phyloP scores from a whole-genome alignment of 2,888 invertebrate genomes.

The Callyntrura guangdongensis region DNA sequence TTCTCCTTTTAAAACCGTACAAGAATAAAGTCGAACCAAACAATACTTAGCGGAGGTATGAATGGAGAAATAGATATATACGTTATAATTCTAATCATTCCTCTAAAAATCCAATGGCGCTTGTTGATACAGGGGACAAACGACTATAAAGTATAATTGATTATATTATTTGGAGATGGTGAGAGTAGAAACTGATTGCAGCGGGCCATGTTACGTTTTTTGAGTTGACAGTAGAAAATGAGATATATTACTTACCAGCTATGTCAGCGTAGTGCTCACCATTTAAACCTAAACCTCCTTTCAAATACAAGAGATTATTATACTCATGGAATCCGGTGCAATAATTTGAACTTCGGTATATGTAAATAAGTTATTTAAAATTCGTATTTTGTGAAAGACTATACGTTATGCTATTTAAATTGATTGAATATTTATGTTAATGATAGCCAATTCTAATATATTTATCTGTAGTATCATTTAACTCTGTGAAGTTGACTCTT shows the following conservation, averaged over 20 bases:
- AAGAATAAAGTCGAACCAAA: neutral
- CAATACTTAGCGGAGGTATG: neutral
- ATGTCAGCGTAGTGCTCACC: conserved; percentile 42
- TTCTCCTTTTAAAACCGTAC: no score
- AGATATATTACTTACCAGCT: neutral
- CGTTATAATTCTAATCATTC: neutral
- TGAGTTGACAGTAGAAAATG: neutral
- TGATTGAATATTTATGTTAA: neutral
- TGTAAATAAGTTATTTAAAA: neutral
- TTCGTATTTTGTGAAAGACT: neutral
- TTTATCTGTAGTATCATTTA: neutral
- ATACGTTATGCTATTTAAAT: neutral
- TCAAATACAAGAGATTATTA: conserved; percentile 66
- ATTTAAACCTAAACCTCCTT: conserved; percentile 17
- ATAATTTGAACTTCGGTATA: conserved; percentile 62
- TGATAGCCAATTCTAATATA: neutral
- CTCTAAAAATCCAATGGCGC: no score
- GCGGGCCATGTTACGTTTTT: neutral
- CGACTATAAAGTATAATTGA: neutral
- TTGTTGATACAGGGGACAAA: neutral
- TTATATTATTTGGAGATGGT: neutral
- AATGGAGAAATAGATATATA: neutral
- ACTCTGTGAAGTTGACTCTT: conserved; percentile 29
- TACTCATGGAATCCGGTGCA: conserved; percentile 75
- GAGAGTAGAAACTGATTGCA: neutral